Evolutionary conservation across 2,888 invertebrate species (phyloP), one percentile per base, ranked within the genome.

Genomic region (Falcaria lacertinaria): DNA sequence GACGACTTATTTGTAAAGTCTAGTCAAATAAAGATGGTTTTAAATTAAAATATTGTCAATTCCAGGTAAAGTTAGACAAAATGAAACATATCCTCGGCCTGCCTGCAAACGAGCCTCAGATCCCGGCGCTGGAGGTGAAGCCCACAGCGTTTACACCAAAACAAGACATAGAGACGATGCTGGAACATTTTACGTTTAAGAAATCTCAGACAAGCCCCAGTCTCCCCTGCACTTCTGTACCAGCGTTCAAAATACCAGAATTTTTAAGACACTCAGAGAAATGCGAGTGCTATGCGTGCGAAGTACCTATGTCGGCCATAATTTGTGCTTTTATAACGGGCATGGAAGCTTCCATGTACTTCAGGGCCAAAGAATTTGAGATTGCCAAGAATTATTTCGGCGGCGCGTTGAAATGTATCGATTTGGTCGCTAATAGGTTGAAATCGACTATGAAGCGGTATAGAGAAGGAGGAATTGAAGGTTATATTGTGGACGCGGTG

Each of bases 381-480:
- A 78, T 81, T 11, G 84, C 88, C 0, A 59, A 50, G 0, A 78
- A 81, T 44, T 86, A 86, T 34, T 87, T 76, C 48, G 64, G 69
- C 0, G 87, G 87, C 0, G 64, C 74, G 0, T 4, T 71, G 0
- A 47, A 60, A 22, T 64, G 64, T 36, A 69, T 82, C 2, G 22
- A 33, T 0, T 35, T 52, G 0, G 68, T 73, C 0, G 67, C 79
- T 8, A 22, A 1, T 0, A 80, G 68, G 19, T 42, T 86, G 0
- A 60, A 48, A 6, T 8, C 17, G 0, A 44, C 63, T 0, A 44
- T 69, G 2, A 47, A 57, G 0, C 36, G 14, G 0, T 59, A 60
- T 13, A 42, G 17, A 7, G 43, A 42, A 0, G 50, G n/a, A n/a
- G n/a, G 54, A 1, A 77, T 60, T 14, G 64, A 79, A 22, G 43